Conservation (phyloP, 2,888 invertebrate species). For the Drosophila paranaensis region DNA sequence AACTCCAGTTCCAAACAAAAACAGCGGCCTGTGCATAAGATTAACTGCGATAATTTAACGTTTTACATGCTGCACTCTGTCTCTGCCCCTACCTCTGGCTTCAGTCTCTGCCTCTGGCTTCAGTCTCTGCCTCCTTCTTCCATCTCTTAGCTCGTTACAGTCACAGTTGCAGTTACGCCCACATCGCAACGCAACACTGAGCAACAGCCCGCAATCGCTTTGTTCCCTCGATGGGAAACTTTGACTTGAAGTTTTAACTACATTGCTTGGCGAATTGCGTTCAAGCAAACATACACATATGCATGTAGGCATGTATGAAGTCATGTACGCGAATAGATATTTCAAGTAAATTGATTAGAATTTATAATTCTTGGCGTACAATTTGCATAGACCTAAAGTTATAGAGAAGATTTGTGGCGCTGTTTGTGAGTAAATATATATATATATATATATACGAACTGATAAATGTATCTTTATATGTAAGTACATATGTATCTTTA, state of each 20-base stretch:
- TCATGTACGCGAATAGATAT: not conserved
- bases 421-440: not conserved
- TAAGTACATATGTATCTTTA: not conserved
- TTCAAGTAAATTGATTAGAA: not conserved
- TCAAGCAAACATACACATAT: not conserved
- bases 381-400: not conserved
- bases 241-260: not conserved
- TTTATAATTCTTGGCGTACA: not conserved
- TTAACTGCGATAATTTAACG: slow-evolving; percentile 73
- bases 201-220: slow-evolving; percentile 47
- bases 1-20: slow-evolving; percentile 17
- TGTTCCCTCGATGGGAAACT: slow-evolving; percentile 45
- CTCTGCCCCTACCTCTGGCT: not conserved
- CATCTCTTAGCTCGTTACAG: slow-evolving; percentile 6
- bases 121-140: not conserved
- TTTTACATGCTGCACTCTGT: slow-evolving; percentile 60
- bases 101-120: not conserved
- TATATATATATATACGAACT: not conserved
- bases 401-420: not conserved
- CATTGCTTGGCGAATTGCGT: slow-evolving; percentile 1
- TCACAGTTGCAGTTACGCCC: slow-evolving; percentile 35
- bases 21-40: slow-evolving; percentile 53
- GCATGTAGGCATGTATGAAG: not conserved
- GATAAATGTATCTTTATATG: not conserved
- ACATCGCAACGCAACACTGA: slow-evolving; percentile 54